These are phyloP conservation scores for Drymodes brunneopygia DNA, from an alignment of 2,113 vertebrate species.

Conservation along the genomic window DNA sequence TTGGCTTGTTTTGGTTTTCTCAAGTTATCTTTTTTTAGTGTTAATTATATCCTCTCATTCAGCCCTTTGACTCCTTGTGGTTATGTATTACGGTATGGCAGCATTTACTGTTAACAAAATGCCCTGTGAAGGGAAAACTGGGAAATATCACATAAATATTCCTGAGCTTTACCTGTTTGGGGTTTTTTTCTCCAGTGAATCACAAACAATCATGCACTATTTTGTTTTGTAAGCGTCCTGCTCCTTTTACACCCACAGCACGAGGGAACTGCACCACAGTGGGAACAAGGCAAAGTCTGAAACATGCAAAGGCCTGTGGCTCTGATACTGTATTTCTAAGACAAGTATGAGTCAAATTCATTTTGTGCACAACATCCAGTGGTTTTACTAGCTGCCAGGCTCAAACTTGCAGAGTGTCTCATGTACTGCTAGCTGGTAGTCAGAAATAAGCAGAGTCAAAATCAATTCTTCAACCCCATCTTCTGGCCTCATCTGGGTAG, in stretches of 20 bases:
- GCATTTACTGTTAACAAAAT: background rate
- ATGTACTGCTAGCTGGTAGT: background rate
- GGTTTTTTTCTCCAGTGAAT: background rate
- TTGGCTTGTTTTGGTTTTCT: background rate
- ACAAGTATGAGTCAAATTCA: background rate
- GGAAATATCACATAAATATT: background rate
- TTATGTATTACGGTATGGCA: background rate
- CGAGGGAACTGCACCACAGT: accelerated
- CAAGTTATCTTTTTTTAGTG: background rate
- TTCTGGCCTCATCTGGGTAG: background rate
- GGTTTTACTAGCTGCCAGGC: background rate
- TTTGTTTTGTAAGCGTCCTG: background rate
- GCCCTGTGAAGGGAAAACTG: background rate
- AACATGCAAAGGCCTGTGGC: background rate
- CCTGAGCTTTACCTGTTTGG: background rate
- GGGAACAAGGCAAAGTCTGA: background rate
- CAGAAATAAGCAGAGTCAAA: background rate
- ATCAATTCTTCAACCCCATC: conserved; percentile 5
- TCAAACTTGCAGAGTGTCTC: background rate
- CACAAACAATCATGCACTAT: background rate
- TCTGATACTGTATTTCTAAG: background rate
- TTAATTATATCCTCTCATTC: background rate
- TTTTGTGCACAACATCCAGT: background rate
- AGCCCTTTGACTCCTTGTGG: background rate
- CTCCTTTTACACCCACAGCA: background rate